A percentile compares a stretch with the other conserved stretches of the same genome.
These are phyloP conservation scores for Drosophila funebris DNA, from an alignment of 1,140 invertebrate species.

Conservation along the genomic window DNA sequence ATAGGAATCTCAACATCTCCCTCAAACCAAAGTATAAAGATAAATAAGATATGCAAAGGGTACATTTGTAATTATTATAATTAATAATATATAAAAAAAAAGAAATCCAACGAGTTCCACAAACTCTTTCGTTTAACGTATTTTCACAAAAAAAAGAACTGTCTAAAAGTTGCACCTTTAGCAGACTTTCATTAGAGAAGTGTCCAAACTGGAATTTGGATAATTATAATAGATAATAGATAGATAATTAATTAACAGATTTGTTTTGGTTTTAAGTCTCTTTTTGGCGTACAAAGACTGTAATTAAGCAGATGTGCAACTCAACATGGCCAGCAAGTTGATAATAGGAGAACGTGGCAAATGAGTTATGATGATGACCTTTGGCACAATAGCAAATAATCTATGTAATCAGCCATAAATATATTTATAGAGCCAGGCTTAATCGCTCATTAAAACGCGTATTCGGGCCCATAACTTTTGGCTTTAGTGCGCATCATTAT, in stretches of 20 bases:
- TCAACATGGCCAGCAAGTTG: background rate
- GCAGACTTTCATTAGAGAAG: no score
- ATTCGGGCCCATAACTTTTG: slow-evolving; percentile 44
- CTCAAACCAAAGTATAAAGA: no score
- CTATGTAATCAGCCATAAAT: slow-evolving; percentile 46
- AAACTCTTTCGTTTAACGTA: no score
- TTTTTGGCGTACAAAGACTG: background rate
- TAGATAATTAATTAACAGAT: background rate
- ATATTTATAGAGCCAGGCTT: slow-evolving; percentile 51
- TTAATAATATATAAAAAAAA: no score
- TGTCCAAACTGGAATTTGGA: no score
- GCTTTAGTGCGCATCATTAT: slow-evolving; percentile 44
- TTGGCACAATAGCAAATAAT: slow-evolving; percentile 19
- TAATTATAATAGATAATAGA: no score
- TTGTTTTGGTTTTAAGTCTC: background rate
- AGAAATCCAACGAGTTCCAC: no score
- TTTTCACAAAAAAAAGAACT: no score
- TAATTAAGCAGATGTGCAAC: background rate
- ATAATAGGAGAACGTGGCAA: background rate
- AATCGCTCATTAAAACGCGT: slow-evolving; percentile 60
- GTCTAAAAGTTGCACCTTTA: no score
- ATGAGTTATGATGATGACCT: slow-evolving; percentile 35
- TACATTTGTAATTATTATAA: no score
- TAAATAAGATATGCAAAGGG: no score
- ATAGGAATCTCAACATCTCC: no score